These are phyloP conservation scores for Nemoura dubitans DNA, from an alignment of 2,888 invertebrate species.

Conservation along the genomic window DNA sequence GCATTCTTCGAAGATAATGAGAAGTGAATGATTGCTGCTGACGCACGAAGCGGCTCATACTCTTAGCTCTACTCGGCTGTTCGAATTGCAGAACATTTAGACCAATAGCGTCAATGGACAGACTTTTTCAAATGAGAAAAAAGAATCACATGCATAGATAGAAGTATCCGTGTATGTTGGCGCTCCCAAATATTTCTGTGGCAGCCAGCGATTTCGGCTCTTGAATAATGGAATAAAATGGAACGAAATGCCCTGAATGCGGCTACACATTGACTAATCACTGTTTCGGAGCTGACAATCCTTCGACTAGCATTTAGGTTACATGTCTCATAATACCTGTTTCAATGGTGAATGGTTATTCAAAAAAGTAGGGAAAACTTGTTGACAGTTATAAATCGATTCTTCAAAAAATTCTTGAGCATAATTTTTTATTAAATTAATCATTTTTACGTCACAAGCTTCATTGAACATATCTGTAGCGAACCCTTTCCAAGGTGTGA, in stretches of 20 bases:
- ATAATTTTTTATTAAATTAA: constrained; percentile 46
- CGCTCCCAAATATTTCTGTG: background rate
- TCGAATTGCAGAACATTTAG: background rate
- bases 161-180: background rate
- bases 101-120: background rate
- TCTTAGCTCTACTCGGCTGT: background rate
- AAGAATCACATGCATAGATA: background rate
- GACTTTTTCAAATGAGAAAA: background rate
- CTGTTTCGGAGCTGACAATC: background rate
- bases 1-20: background rate
- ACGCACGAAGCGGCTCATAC: background rate
- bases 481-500: constrained; percentile 24
- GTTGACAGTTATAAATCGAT: constrained; percentile 48
- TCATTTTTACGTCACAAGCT: constrained; percentile 46
- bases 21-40: background rate
- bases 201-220: background rate
- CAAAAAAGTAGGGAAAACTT: constrained; percentile 29
- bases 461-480: constrained; percentile 45
- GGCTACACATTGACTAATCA: background rate
- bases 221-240: background rate
- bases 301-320: constrained; percentile 12
- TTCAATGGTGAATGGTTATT: constrained; percentile 31
- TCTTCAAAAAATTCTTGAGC: constrained; percentile 43
- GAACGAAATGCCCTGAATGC: background rate
- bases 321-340: constrained; percentile 33